Evolutionary conservation across 1,140 invertebrate genomes (phyloP), one percentile per base, ranked within the genome.

Genomic region (Drosophila kanapiae): DNA sequence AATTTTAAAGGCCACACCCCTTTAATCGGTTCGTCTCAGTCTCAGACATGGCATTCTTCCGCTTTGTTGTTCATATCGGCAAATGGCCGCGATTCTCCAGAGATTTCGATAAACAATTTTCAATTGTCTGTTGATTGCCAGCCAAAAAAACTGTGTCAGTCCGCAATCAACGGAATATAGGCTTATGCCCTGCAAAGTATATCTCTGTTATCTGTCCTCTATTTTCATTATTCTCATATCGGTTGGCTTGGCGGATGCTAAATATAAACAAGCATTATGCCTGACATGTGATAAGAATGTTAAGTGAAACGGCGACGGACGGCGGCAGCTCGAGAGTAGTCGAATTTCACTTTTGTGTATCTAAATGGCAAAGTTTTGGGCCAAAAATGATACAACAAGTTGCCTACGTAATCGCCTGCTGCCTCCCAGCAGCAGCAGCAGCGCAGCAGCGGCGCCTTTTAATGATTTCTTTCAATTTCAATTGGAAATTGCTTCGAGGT

Each of bases 121-220:
- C 58, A 75, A 63, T 85, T 80, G 82, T 69, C 83, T 65, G 59
- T 68, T 69, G 58, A 77, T 72, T 84, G 67, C 54, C 47, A 37
- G 14, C 38, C 69, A 4, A 54, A 4, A 54, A 72, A 84, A 61
- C 77, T 85, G 78, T 85, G 72, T 85, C 77, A 84, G 45, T 35
- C 57, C 51, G 61, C 70, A 83, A 83, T 83, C 75, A 75, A 59
- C 59, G 53, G 49, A 68, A 61, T 76, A 72, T 58, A 63, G 64
- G 48, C 75, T 71, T 71, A 70, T 31, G 54, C 51, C 27, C 40
- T 48, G 49, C 27, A 35, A 76, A 35, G 23, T 40, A 31, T 23
- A 23, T 54, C 7, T 48, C 35, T 58, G 33, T 40, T 72, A 72
- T 72, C 51, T 37, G 3, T 60, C 16, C 35, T 29, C 67, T 62